phyloP scores from a whole-genome alignment of 2,113 vertebrate species.

The Prietella phreatophila region DNA sequence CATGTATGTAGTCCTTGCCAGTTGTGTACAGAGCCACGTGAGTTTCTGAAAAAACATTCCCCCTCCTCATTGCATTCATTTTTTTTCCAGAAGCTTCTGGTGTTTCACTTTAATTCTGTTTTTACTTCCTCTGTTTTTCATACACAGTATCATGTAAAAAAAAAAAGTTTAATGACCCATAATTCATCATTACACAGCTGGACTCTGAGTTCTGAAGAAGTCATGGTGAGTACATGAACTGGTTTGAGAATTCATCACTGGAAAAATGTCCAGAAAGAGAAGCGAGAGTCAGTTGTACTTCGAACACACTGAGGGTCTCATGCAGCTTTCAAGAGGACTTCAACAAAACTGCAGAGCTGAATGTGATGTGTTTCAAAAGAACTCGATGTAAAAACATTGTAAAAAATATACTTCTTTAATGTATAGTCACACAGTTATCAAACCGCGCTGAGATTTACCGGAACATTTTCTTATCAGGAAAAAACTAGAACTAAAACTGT shows the following conservation, averaged over 20 bases:
- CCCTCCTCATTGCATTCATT: neutral
- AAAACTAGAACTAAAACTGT: neutral
- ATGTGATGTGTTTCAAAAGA: neutral
- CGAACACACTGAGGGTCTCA: neutral
- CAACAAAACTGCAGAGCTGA: neutral
- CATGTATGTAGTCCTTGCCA: neutral
- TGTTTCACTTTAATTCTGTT: slow-evolving; percentile 7
- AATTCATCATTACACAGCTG: slow-evolving; percentile 26
- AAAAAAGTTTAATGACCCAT: slow-evolving; percentile 7
- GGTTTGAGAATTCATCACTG: neutral
- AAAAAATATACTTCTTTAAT: neutral
- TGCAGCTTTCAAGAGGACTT: neutral
- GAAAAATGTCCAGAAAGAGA: neutral
- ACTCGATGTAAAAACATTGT: neutral
- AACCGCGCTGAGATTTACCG: neutral
- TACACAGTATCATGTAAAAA: slow-evolving; percentile 5
- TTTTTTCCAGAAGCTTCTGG: slow-evolving; percentile 16
- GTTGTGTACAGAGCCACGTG: neutral
- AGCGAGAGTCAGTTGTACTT: neutral
- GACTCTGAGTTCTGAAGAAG: neutral
- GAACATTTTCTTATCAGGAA: neutral
- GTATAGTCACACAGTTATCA: neutral
- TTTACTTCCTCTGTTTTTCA: slow-evolving; percentile 9
- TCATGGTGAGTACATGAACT: neutral
- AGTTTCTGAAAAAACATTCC: neutral